Evolutionary conservation across 2,888 invertebrate species (phyloP), one percentile per base, ranked within the genome.

Genomic region (Cybosia mesomella): DNA sequence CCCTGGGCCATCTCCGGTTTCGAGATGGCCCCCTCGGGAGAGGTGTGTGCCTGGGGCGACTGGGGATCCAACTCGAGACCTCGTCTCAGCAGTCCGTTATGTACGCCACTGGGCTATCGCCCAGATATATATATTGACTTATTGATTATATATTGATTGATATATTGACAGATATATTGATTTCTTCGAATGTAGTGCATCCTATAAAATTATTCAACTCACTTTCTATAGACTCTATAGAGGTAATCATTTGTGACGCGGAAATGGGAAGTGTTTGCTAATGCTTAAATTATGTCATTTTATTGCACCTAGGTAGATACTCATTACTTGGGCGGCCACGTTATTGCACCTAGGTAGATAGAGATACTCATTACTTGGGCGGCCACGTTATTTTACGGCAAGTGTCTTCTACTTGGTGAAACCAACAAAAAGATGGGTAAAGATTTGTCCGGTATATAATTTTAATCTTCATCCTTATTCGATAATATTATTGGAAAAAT

Each of bases 271-370:
- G 21, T 18, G 15, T n/a, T 34, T 9, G 0, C 15, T 55, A 63
- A 63, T 63, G 63, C 11, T 32, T 36, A 63, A 54, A 63, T 63
- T 55, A 63, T 53, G 54, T 22, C 36, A 7, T 59, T 7, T 22
- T 59, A 36, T 36, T 22, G 59, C 21, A 21, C 21, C 21, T 36
- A n/a, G 49, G 9, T 8, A 9, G 49, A 49, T 8, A n/a, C n/a
- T 49, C n/a, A 49, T 49, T 49, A 49, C 49, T 49, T 49, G n/a
- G 49, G 49, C 18, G n/a, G n/a, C 49, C n/a, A 49, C n/a, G 3
- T 49, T 49, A n/a, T 49, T 49, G 59, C 21, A 21, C 21, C 21
- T 36, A n/a, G 49, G 9, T 8, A 9, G 49, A 49, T 8, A n/a
- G n/a, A n/a, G n/a, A n/a, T n/a, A n/a, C n/a, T 49, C n/a, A 49